Percentiles rank a stretch among this genome's conserved stretches.
Evolutionary conservation across 2,113 vertebrate genomes (phyloP).

Genomic region (Limnothrissa miodon): DNA sequence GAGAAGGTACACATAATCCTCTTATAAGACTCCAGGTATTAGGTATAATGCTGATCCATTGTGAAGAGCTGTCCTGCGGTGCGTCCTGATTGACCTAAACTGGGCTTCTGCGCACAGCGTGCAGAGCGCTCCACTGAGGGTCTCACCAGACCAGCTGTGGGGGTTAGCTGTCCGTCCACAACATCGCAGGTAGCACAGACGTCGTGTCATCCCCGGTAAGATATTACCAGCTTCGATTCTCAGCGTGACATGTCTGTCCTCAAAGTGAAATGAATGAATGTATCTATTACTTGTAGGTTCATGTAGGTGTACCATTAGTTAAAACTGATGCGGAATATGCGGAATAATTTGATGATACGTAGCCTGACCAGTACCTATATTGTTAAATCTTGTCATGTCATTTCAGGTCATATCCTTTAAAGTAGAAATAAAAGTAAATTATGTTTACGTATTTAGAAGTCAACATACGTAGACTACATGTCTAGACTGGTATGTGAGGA

Average conservation of each 20-base stretch:
- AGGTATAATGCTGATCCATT: conserved; percentile 83
- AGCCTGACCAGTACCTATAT: background rate
- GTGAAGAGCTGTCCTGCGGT: conserved; percentile 72
- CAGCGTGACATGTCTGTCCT: background rate
- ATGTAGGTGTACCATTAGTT: background rate
- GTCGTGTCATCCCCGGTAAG: conserved; percentile 23
- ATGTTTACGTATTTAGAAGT: background rate
- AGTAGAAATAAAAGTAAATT: background rate
- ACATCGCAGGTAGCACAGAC: conserved; percentile 19
- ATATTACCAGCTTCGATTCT: background rate
- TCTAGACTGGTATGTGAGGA: background rate
- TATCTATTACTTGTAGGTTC: background rate
- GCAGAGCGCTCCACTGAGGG: conserved; percentile 36
- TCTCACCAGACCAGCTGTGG: conserved; percentile 43
- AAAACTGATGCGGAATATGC: background rate
- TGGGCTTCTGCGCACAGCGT: conserved; percentile 42
- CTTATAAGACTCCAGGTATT: conserved; percentile 86
- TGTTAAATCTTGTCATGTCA: background rate
- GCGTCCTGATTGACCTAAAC: conserved; percentile 79
- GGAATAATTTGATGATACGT: background rate
- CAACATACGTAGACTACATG: background rate
- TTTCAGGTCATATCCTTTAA: background rate
- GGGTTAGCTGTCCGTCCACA: conserved; percentile 17
- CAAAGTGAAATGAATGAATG: background rate
- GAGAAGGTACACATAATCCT: conserved; percentile 77